A percentile compares a stretch with the other conserved stretches of the same genome.
These are phyloP conservation scores for Poecilobothrus nobilitatus DNA, from an alignment of 2,888 invertebrate species.

Conservation along the genomic window DNA sequence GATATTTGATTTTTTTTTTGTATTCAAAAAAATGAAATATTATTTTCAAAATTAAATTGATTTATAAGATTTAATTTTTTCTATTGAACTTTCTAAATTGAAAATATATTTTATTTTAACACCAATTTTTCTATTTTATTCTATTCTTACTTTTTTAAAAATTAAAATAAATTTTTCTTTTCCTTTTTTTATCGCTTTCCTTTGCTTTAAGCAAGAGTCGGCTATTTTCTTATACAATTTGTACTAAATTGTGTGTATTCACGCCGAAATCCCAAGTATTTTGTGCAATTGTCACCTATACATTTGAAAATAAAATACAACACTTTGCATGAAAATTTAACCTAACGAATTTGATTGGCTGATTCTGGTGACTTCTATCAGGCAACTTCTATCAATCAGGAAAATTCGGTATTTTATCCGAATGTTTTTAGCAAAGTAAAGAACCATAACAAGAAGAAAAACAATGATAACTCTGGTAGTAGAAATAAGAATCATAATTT, in stretches of 20 bases:
- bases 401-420: constrained; percentile 8
- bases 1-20: too few relatives aligned
- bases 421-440: not conserved
- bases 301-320: not conserved
- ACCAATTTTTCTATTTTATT: not conserved
- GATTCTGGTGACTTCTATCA: constrained; percentile 29
- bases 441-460: too few relatives aligned
- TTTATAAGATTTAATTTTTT: not conserved
- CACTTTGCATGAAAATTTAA: not conserved
- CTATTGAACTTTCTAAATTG: not conserved
- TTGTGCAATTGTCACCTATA: constrained; percentile 14
- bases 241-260: constrained; percentile 8
- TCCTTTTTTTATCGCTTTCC: not conserved
- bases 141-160: not conserved
- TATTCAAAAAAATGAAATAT: not conserved
- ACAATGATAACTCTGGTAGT: too few relatives aligned
- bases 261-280: constrained; percentile 15
- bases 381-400: constrained; percentile 28
- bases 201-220: not conserved
- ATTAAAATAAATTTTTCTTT: not conserved
- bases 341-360: constrained; percentile 23
- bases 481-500: too few relatives aligned
- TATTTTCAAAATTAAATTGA: not conserved
- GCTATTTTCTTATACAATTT: constrained; percentile 4
- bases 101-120: not conserved